Conservation (phyloP, 2,888 invertebrate species). For the Microctonus brassicae region DNA sequence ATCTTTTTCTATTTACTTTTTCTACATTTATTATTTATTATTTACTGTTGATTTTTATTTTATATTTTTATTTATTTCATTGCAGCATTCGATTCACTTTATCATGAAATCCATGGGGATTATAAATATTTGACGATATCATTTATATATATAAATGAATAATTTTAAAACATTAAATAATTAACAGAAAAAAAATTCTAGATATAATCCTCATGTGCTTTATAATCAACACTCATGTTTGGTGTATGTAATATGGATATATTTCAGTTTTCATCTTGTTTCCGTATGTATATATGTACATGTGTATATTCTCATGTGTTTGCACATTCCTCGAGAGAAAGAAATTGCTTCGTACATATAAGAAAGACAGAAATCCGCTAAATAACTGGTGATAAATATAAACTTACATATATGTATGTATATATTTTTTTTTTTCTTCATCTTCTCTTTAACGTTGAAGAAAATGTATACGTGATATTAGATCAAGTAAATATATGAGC, state of each 20-base stretch:
- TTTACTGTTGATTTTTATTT: no score
- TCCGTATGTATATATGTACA: no score
- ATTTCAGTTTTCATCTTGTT: background rate
- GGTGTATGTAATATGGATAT: background rate
- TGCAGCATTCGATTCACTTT: background rate
- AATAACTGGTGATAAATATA: constrained; percentile 4
- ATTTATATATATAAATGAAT: background rate
- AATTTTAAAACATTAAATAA: background rate
- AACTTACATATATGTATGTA: no score
- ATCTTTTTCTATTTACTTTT: background rate
- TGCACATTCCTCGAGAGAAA: background rate
- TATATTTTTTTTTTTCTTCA: background rate
- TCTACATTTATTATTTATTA: background rate
- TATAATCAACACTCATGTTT: background rate
- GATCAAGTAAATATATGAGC: background rate
- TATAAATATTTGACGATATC: background rate
- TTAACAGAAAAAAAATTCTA: background rate
- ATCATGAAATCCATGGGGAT: background rate
- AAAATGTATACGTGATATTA: background rate
- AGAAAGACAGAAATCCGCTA: background rate
- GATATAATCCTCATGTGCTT: background rate
- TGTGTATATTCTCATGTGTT: constrained; percentile 2
- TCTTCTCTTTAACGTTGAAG: background rate
- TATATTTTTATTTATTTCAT: background rate
- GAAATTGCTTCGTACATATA: background rate